Percentiles rank a stretch among this genome's conserved stretches.
Conservation (phyloP, 2,888 invertebrate species). For the Cabera pusaria region DNA sequence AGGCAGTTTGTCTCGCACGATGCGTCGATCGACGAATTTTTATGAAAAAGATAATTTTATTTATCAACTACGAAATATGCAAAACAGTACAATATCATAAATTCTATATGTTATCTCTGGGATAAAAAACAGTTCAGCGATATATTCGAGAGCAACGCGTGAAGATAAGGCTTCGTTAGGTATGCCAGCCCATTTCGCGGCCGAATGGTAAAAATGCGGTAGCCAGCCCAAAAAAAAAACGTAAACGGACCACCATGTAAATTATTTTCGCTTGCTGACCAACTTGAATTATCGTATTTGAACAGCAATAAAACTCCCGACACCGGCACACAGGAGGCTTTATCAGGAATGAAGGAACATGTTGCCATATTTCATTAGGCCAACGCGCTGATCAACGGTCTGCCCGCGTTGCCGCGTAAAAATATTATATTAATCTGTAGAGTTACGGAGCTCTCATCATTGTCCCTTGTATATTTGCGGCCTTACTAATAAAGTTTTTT, state of each 20-base stretch:
- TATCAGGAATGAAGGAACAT: slow-evolving; percentile 72
- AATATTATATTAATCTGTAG: slow-evolving; percentile 74
- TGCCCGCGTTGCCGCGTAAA: slow-evolving; percentile 66
- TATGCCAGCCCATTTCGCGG: slow-evolving; percentile 37
- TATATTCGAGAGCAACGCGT: slow-evolving; percentile 36
- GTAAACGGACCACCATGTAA: slow-evolving; percentile 71
- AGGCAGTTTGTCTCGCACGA: too few species aligned
- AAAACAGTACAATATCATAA: slow-evolving; percentile 20
- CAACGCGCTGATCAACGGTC: slow-evolving; percentile 43
- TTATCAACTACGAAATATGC: slow-evolving; percentile 10
- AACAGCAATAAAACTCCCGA: slow-evolving; percentile 71
- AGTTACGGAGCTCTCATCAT: slow-evolving; percentile 64
- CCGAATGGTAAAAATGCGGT: slow-evolving; percentile 59
- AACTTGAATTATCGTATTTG: slow-evolving; percentile 71
- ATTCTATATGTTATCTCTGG: slow-evolving; percentile 28
- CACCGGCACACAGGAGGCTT: slow-evolving; percentile 57
- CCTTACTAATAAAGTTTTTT: too few species aligned
- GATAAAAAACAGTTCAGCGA: slow-evolving; percentile 37
- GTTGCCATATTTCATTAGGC: slow-evolving; percentile 78
- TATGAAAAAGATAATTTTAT: slow-evolving; percentile 8
- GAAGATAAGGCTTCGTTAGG: slow-evolving; percentile 42
- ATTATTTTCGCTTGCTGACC: slow-evolving; percentile 67
- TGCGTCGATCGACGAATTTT: too few species aligned
- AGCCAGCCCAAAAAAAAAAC: slow-evolving; percentile 58
- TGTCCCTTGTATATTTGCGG: slow-evolving; percentile 60